Evolutionary conservation across 2,888 invertebrate genomes (phyloP), one percentile per base, ranked within the genome.

Genomic region (Papilio elwesi): DNA sequence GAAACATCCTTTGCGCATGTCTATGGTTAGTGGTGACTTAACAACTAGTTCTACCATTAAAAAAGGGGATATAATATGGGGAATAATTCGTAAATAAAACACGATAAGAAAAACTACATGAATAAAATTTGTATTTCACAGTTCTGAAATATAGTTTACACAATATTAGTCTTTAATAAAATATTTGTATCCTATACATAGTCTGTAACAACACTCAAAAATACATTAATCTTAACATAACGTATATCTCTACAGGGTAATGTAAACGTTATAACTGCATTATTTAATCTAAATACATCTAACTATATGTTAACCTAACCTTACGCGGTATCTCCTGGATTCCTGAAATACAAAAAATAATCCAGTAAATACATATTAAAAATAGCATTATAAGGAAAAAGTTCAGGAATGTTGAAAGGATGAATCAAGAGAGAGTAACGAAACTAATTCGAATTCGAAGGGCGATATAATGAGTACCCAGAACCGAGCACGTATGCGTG

Each of bases 71-170:
- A 7, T 13, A n/a, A 6, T 59, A 8, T 0, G n/a, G 49, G 59
- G 6, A 26, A 1, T 15, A 62, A 43, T 62, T 12, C 15, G 53
- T n/a, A 83, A 89, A 87, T 85, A 84, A 90, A 89, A 90, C 87
- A 84, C 81, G 74, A 63, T 77, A 79, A 74, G 62, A 77, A 79
- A 82, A 88, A 88, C 85, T 90, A 90, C 88, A 89, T 85, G 90
- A 92, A 92, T 92, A 92, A 91, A 93, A 90, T 92, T 92, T 93
- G 91, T 93, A 92, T 91, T 91, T 89, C 87, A 90, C 87, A 88
- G 85, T 89, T 88, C 80, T 82, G 82, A 85, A 86, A 86, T 89
- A 64, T 69, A 73, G 83, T 86, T n/a, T 89, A 91, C 90, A 91
- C 87, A 87, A 88, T 90, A 84, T 87, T 90, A 89, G 88, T 87